Evolutionary conservation across 1,140 invertebrate species (phyloP), one percentile per base, ranked within the genome.

Genomic region (Drosophila rhopaloa): DNA sequence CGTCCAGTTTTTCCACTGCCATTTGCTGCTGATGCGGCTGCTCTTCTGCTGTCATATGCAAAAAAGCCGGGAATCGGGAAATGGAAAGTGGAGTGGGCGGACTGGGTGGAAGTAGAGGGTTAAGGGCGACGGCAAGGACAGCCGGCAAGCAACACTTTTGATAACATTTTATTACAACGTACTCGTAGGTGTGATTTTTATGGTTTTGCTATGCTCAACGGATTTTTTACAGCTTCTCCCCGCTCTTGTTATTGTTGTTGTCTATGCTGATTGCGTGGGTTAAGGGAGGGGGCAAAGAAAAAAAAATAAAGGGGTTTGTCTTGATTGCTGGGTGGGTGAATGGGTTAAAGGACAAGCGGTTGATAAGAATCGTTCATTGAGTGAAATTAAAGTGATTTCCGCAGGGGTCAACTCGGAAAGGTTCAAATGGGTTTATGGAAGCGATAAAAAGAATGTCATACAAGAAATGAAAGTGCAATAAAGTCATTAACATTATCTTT

Each of bases 121-220:
- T 65, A 68, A 66, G 44, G 60, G 59, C 63, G 63, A 66, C 60
- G 50, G 62, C 80, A 62, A 74, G 67, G 67, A 72, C 59, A 73
- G 53, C 63, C 46, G 65, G 79, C 78, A 59, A 88, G 83, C 84
- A 84, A 89, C 83, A 88, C 84, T 89, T 88, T 89, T 90, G 85
- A 89, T 89, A 89, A 89, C 85, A 90, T 90, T 89, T 89, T 89
- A 89, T 89, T 89, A 89, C 84, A 84, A 81, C 84, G 84, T 84
- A 90, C 81, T 88, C 84, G 84, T 88, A 89, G 84, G 84, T 89
- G 84, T 89, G 84, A 89, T 89, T 89, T 89, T 89, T 89, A 89
- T 89, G 84, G 77, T 84, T 88, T 81, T 89, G 68, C 84, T 76
- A 89, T 89, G 84, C 84, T 88, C 83, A 88, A 88, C 82, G 83